Conservation (phyloP, 2,113 vertebrate genomes). For the Lampris incognitus region DNA sequence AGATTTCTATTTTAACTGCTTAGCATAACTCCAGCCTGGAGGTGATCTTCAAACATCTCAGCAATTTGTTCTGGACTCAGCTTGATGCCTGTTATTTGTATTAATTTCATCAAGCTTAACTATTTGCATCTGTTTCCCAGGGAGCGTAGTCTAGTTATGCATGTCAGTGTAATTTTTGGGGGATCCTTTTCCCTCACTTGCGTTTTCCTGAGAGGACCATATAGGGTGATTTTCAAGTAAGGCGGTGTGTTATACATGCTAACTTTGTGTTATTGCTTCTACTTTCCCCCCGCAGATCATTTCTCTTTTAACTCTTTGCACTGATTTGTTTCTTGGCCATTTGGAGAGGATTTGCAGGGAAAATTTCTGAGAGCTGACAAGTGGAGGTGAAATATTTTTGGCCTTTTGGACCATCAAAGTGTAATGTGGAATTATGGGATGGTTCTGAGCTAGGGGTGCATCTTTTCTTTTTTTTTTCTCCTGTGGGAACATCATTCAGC, state of each 20-base stretch:
- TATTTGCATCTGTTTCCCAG: constrained; percentile 3
- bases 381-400: not conserved
- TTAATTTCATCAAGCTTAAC: constrained; percentile 1
- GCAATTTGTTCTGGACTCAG: constrained; percentile 3
- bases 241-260: constrained; percentile 1
- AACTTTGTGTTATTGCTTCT: not conserved
- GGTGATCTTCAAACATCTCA: constrained; percentile 13
- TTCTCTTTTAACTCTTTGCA: not conserved
- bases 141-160: not conserved
- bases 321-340: not conserved
- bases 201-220: not conserved
- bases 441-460: too few species aligned
- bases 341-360: too few species aligned
- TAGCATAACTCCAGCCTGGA: constrained; percentile 16
- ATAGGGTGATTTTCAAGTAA: constrained; percentile 17
- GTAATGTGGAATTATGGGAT: too few species aligned
- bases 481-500: too few species aligned
- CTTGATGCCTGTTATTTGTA: constrained; percentile 17
- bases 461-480: too few species aligned
- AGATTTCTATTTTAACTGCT: too few species aligned
- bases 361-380: too few species aligned
- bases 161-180: not conserved
- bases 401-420: too few species aligned
- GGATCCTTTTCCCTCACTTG: not conserved
- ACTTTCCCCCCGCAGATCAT: not conserved